A percentile compares a stretch with the other conserved stretches of the same genome.
Evolutionary conservation across 2,888 invertebrate genomes (phyloP).

Genomic region (Cetonia aurata): DNA sequence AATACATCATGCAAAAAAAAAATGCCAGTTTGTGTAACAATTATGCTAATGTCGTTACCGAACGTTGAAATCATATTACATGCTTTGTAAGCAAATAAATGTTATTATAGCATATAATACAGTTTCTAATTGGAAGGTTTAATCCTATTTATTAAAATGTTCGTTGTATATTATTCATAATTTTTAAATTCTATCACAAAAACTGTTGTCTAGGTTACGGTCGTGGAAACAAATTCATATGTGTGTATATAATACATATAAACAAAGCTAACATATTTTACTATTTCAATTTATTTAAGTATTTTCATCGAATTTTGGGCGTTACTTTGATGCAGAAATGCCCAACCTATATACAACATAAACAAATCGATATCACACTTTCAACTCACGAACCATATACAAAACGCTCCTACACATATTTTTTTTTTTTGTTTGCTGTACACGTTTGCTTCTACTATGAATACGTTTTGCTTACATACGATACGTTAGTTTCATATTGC

Average conservation of each 20-base stretch:
- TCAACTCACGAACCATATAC: constrained; percentile 13
- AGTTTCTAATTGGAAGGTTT: neutral
- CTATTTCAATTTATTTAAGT: no score
- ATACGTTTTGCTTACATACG: neutral
- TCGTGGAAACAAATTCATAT: neutral
- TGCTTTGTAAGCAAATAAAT: constrained; percentile 53
- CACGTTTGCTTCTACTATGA: neutral
- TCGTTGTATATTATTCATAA: neutral
- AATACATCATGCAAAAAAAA: neutral
- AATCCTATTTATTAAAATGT: neutral
- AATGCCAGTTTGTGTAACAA: constrained; percentile 29
- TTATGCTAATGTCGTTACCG: constrained; percentile 31
- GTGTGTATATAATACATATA: neutral
- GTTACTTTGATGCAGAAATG: constrained; percentile 15
- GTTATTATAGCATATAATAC: neutral
- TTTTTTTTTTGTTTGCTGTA: constrained; percentile 2
- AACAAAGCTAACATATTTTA: neutral
- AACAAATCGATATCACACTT: constrained; percentile 34
- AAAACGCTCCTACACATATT: constrained; percentile 20
- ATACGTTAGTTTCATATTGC: no score
- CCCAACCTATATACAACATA: neutral
- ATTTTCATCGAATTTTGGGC: constrained; percentile 18
- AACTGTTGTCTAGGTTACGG: constrained; percentile 20
- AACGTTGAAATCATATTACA: constrained; percentile 52
- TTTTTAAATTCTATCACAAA: constrained; percentile 1